Evolutionary conservation across 2,888 invertebrate genomes (phyloP).

Genomic region (Chirona hameri): DNA sequence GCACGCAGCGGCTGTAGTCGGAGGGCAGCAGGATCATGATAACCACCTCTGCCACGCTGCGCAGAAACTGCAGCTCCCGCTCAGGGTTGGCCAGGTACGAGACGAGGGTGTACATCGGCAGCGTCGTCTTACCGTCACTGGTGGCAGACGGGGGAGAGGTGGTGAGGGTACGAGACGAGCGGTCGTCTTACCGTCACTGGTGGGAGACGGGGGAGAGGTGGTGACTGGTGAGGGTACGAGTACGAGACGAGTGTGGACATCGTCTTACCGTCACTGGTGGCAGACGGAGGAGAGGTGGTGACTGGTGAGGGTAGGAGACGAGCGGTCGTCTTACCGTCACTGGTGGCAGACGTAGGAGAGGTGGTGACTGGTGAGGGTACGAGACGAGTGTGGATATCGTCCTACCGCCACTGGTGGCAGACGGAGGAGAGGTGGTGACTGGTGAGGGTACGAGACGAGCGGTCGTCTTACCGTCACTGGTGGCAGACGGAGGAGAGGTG

Average conservation of each 20-base stretch:
- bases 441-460: background rate
- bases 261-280: no score
- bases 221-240: no score
- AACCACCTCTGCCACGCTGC: constrained; percentile 75
- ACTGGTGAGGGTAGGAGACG: background rate
- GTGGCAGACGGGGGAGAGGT: background rate
- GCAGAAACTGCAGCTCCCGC: constrained; percentile 72
- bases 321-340: constrained; percentile 36
- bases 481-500: background rate
- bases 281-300: background rate
- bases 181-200: no score
- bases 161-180: no score
- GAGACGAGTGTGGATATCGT: no score
- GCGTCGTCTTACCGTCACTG: constrained; percentile 38
- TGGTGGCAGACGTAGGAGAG: background rate
- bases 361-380: no score
- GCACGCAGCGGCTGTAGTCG: constrained; percentile 68
- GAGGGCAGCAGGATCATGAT: constrained; percentile 76
- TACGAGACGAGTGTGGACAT: no score
- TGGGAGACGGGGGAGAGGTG: no score
- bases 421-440: background rate
- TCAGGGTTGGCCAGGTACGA: constrained; percentile 69
- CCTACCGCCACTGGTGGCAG: no score
- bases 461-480: constrained; percentile 38
- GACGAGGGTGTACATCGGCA: constrained; percentile 62